These are phyloP conservation scores for Metopolophium dirhodum DNA, from an alignment of 1,140 invertebrate genomes.

Conservation along the genomic window DNA sequence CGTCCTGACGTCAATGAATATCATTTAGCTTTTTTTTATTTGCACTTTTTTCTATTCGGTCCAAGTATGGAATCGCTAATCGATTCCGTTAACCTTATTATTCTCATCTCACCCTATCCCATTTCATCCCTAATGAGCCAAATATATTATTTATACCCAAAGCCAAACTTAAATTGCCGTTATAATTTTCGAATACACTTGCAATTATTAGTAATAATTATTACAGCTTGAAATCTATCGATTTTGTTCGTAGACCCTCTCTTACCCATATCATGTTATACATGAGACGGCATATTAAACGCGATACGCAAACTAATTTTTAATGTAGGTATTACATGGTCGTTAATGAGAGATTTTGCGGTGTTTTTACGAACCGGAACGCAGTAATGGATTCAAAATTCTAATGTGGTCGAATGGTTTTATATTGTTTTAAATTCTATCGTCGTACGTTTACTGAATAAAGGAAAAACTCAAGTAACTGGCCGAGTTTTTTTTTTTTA, in stretches of 20 bases:
- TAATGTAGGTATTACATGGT: neutral
- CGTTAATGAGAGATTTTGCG: neutral
- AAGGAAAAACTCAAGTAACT: neutral
- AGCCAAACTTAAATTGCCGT: neutral
- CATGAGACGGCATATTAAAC: neutral
- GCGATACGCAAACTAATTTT: neutral
- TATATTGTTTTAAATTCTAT: neutral
- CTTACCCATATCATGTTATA: neutral
- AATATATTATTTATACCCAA: neutral
- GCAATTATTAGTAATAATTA: neutral
- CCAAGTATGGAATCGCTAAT: neutral
- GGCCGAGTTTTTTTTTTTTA: neutral
- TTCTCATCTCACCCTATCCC: neutral
- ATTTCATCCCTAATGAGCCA: neutral
- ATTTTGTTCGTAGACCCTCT: neutral
- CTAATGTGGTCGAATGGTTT: neutral
- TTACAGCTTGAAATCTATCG: neutral
- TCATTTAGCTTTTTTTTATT: neutral
- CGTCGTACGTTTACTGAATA: neutral
- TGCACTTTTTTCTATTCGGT: neutral
- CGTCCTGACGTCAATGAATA: no score
- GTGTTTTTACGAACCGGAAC: neutral
- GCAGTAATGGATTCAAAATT: neutral
- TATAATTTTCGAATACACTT: neutral
- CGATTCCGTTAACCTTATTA: neutral